Conservation (phyloP, 64 coral and sea anemone genomes). For the Acropora tenuis region DNA sequence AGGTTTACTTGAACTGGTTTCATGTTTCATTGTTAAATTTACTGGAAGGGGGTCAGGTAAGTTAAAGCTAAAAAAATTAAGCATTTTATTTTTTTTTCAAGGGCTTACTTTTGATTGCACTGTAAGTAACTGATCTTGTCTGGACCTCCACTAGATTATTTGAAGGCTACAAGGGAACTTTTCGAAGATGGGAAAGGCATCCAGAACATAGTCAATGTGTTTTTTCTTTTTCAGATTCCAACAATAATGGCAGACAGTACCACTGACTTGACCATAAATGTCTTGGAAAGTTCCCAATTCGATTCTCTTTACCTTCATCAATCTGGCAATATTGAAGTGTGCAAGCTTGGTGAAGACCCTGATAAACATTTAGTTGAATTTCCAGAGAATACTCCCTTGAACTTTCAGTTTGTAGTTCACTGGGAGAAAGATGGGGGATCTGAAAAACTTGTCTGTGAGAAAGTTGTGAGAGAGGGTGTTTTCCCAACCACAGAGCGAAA, state of each 20-base stretch:
- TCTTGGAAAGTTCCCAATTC: constrained; percentile 62
- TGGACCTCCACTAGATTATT: too few relatives aligned
- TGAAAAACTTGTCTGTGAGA: constrained; percentile 76
- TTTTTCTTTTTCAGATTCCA: constrained; percentile 60
- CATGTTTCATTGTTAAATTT: constrained; percentile 42
- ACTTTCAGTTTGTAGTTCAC: constrained; percentile 72
- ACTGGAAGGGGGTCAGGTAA: constrained; percentile 42
- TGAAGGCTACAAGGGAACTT: too few relatives aligned
- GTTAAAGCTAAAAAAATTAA: background rate
- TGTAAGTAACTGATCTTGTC: too few relatives aligned
- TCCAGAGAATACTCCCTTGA: constrained; percentile 33
- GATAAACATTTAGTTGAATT: constrained; percentile 54
- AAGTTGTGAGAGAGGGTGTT: constrained; percentile 70
- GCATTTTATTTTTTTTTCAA: too few relatives aligned
- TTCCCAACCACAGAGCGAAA: constrained; percentile 73
- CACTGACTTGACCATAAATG: constrained; percentile 65
- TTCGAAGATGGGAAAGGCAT: too few relatives aligned
- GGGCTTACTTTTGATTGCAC: too few relatives aligned
- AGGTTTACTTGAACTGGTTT: constrained; percentile 48
- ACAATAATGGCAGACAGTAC: constrained; percentile 75
- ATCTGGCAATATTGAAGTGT: constrained; percentile 69
- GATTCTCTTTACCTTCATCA: constrained; percentile 77
- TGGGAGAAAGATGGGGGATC: constrained; percentile 67
- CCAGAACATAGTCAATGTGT: background rate
- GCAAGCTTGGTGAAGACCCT: constrained; percentile 50